Conservation (phyloP, 2,113 vertebrate species). For the Melanostigma gelatinosum region DNA sequence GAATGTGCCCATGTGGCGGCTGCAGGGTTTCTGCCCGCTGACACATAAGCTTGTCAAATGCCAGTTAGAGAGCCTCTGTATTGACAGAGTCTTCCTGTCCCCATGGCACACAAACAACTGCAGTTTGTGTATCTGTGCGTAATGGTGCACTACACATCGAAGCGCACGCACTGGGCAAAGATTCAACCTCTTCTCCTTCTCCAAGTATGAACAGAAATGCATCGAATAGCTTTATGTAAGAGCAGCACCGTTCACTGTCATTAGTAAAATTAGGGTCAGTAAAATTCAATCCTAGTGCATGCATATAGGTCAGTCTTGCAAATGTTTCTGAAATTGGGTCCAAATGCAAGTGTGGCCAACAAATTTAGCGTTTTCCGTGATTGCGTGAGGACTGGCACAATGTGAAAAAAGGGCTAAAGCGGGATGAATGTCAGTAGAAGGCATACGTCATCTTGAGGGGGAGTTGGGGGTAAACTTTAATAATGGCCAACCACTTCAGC, state of each 20-base stretch:
- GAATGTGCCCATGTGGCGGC: slow-evolving; percentile 52
- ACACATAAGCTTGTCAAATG: slow-evolving; percentile 58
- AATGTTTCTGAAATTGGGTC: not conserved
- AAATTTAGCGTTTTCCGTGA: not conserved
- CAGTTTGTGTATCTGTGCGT: slow-evolving; percentile 32
- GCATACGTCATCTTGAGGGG: slow-evolving; percentile 14
- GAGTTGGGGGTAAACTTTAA: too few species aligned
- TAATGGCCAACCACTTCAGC: slow-evolving; percentile 22
- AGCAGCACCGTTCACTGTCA: not conserved
- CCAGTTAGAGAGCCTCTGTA: slow-evolving; percentile 44
- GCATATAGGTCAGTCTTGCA: not conserved
- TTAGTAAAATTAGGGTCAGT: not conserved
- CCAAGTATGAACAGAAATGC: not conserved
- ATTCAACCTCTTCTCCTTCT: slow-evolving; percentile 1
- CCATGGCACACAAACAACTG: slow-evolving; percentile 33
- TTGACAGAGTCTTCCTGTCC: slow-evolving; percentile 46
- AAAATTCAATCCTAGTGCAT: not conserved
- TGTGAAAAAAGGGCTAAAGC: not conserved
- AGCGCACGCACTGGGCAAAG: slow-evolving; percentile 3
- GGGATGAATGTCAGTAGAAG: not conserved
- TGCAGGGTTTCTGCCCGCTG: slow-evolving; percentile 52
- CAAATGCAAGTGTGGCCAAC: not conserved
- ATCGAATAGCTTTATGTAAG: slow-evolving; percentile 6
- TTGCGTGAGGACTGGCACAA: not conserved
- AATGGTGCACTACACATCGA: slow-evolving; percentile 7